phyloP scores from a whole-genome alignment of 2,113 vertebrate genomes.

The rabbit (Oryctolagus cuniculus) region mOryCun1.1 NC_091436.1:105256001-105256500 shows the following conservation, averaged over 20 bases:
- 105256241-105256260: not conserved
- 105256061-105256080: not conserved
- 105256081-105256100: not conserved
- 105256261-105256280: not conserved
- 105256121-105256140: not conserved
- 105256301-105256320: not conserved
- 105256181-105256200: not conserved
- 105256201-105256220: not conserved
- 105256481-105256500: no score
- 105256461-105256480: no score
- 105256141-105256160: not conserved
- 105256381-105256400: not conserved
- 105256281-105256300: not conserved
- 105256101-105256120: no score
- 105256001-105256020: not conserved
- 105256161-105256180: not conserved
- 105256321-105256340: not conserved
- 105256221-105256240: not conserved
- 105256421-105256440: no score
- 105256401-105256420: not conserved
- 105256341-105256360: not conserved
- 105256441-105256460: no score
- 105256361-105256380: not conserved
- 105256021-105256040: not conserved
- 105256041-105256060: not conserved